Conservation (phyloP, 2,113 vertebrate species). For the Pseudois nayaur region DNA sequence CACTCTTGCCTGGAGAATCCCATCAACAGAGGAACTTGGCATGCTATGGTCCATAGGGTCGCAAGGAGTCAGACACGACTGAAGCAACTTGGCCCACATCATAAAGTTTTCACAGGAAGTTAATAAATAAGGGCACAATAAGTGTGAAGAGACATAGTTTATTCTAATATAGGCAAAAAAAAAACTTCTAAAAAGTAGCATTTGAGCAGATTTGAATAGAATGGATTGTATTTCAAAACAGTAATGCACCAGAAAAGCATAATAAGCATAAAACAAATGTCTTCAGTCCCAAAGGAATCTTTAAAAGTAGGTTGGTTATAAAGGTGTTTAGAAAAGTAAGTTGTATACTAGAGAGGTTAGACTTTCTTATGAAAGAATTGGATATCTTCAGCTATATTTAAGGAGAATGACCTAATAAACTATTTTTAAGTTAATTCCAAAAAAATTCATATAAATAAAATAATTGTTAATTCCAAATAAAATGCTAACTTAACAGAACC, state of each 20-base stretch:
- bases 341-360: background rate
- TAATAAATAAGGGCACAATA: background rate
- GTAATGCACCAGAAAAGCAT: background rate
- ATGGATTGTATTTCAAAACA: background rate
- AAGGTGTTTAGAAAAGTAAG: background rate
- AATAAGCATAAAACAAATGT: background rate
- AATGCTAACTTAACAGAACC: slow-evolving; percentile 1
- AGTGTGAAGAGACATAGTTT: background rate
- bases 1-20: background rate
- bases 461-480: background rate
- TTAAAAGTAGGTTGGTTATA: background rate
- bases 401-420: background rate
- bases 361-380: background rate
- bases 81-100: rapidly evolving
- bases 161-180: background rate
- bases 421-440: background rate
- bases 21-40: background rate
- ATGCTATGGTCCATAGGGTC: background rate
- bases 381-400: background rate
- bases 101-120: background rate
- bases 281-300: background rate
- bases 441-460: background rate
- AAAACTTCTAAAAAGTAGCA: background rate
- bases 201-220: background rate
- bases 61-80: background rate